A percentile compares a stretch with the other conserved stretches of the same genome.
Conservation (phyloP, 2,113 vertebrate species). For the Chroicocephalus ridibundus region DNA sequence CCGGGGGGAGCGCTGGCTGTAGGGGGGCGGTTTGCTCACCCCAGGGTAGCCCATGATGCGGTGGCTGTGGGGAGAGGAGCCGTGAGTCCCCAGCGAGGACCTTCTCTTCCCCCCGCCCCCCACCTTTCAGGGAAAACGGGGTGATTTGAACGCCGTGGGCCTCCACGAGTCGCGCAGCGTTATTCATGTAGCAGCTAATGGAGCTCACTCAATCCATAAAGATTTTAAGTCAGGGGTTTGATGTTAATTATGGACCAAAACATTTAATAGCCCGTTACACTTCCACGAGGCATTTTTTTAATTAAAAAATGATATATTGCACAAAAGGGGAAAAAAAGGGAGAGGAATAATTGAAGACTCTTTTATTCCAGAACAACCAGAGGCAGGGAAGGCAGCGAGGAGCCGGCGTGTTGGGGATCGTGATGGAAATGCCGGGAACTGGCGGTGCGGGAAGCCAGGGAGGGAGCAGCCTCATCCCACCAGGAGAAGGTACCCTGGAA, state of each 20-base stretch:
- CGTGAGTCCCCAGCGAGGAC: not conserved
- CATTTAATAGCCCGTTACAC: slow-evolving; percentile 64
- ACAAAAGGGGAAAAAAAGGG: not conserved
- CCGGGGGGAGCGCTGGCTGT: fast-evolving
- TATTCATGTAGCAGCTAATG: slow-evolving; percentile 5
- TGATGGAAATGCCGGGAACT: not conserved
- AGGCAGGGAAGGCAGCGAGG: not conserved
- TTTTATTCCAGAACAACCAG: slow-evolving; percentile 39
- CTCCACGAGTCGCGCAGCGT: not conserved
- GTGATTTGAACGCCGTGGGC: not conserved
- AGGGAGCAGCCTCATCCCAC: not conserved
- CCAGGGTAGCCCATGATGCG: fast-evolving
- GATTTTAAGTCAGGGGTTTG: slow-evolving; percentile 58
- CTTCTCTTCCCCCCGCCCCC: fast-evolving
- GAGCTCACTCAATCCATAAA: slow-evolving; percentile 12
- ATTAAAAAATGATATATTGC: slow-evolving; percentile 75
- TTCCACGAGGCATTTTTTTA: slow-evolving; percentile 73
- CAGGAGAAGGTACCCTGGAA: not conserved
- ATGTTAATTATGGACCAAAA: slow-evolving; percentile 77
- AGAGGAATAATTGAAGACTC: slow-evolving; percentile 63
- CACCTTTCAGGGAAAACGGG: not conserved
- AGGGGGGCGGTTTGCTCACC: fast-evolving
- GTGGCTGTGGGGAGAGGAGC: not conserved
- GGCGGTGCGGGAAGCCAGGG: fast-evolving
- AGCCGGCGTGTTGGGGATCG: fast-evolving